phyloP scores from a whole-genome alignment of 1,140 invertebrate species.

The Diorhabda sublineata region DNA sequence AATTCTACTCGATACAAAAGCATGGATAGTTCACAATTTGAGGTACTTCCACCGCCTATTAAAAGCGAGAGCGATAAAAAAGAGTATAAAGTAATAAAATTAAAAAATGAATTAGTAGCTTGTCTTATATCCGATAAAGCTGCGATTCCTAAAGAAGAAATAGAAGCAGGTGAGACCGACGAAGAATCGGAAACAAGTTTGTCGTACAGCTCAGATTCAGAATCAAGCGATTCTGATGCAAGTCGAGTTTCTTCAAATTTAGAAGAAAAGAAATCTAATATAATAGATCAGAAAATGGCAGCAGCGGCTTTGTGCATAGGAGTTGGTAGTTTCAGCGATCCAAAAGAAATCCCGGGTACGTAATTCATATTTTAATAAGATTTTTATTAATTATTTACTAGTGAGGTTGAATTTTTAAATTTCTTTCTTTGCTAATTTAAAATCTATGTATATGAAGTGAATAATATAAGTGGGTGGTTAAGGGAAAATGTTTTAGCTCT shows the following conservation, averaged over 20 bases:
- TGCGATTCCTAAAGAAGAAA: constrained; percentile 30
- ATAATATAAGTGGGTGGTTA: too few species aligned
- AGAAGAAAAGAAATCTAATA: background rate
- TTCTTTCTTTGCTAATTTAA: too few species aligned
- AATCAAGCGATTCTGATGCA: constrained; percentile 12
- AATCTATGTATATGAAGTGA: too few species aligned
- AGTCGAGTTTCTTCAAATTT: constrained; percentile 4
- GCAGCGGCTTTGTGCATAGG: constrained; percentile 67
- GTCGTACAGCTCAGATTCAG: constrained; percentile 33
- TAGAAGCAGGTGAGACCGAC: constrained; percentile 40
- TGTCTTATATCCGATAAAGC: constrained; percentile 61
- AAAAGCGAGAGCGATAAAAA: constrained; percentile 60
- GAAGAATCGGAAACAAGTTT: constrained; percentile 41
- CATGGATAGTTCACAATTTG: constrained; percentile 17
- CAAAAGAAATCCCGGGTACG: constrained; percentile 64
- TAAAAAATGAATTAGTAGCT: constrained; percentile 65
- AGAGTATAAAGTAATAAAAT: constrained; percentile 60
- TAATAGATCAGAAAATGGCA: constrained; percentile 36
- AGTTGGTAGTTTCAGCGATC: constrained; percentile 70
- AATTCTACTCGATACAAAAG: too few species aligned
- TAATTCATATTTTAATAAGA: too few species aligned
- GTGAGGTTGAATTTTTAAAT: too few species aligned
- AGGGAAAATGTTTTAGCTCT: too few species aligned
- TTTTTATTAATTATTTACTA: too few species aligned
- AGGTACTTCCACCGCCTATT: constrained; percentile 48